Base-by-base conservation (phyloP, 2,888 invertebrate species). In the Pseudococcus longispinus region DNA sequence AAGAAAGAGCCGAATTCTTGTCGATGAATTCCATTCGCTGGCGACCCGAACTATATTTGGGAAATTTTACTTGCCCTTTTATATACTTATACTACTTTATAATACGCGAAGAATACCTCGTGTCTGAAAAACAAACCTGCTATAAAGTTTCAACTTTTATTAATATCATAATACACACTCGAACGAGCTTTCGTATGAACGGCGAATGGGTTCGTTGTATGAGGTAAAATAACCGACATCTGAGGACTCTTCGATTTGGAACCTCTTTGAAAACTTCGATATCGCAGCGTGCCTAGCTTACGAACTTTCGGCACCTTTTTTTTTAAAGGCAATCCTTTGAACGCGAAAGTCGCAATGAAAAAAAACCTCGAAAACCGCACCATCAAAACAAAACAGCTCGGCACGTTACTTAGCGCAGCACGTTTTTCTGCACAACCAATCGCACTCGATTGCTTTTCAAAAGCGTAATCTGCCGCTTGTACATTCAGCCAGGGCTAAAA, bases 161-260 rank as follows among this genome's bases (percentile, higher is more conserved):
- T 65, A 65, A 65, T 65, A 65, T 65, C 65, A 65, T 65, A 65
- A 65, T 65, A 26, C n/a, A n/a, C 51, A 51, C n/a, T 60, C n/a
- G 60, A 20, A 26, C 26, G 23, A 23, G 26, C 23, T 11, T 55
- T 55, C 13, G 55, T 55, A 51, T 55, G 13, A 2, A 46, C 44
- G 44, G 13, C 44, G 44, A 46, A n/a, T n/a, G n/a, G 46, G 13
- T 11, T 46, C n/a, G 51, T 3, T 4, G n/a, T 51, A n/a, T 15
- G 13, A 4, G n/a, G n/a, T 51, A 8, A 18, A 51, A 51, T 44
- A 51, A 51, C 51, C 51, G 15, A 51, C 51, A n/a, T 51, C 51
- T 51, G 15, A 51, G 51, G 51, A n/a, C n/a, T 51, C n/a, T n/a
- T 51, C 51, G 51, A 46, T 13, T 46, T 46, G 44, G 8, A 51